Evolutionary conservation across 2,888 invertebrate species (phyloP).

Genomic region (Agrotis ipsilon): DNA sequence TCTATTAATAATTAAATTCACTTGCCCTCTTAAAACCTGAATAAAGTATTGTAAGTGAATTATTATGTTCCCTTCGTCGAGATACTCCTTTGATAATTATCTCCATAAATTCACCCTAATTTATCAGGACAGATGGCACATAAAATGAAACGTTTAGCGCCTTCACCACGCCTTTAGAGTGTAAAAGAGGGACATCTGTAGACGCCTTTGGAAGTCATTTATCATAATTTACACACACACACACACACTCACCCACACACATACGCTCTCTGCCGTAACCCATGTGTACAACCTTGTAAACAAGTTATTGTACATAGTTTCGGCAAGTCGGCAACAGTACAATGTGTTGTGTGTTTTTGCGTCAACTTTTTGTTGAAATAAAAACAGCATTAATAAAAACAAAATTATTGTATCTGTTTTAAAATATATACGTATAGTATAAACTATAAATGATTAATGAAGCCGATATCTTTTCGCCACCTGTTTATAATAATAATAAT

Average conservation of each 20-base stretch:
- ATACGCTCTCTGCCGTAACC: background rate
- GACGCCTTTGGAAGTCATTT: conserved; percentile 32
- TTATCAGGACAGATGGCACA: conserved; percentile 6
- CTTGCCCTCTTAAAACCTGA: background rate
- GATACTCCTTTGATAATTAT: background rate
- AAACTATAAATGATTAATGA: no score
- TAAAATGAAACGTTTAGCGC: conserved; percentile 13
- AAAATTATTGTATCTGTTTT: no score
- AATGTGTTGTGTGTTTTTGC: background rate
- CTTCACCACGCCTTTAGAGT: background rate
- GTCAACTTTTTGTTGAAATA: background rate
- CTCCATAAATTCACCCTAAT: conserved; percentile 12
- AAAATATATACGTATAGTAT: no score
- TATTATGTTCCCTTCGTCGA: background rate
- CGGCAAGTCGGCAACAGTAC: background rate
- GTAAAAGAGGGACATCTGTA: conserved; percentile 31
- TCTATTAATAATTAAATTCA: no score
- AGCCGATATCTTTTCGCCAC: no score
- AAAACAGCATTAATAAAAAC: no score
- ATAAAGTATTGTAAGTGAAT: background rate
- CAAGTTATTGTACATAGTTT: background rate
- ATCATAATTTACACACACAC: conserved; percentile 51
- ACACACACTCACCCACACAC: background rate
- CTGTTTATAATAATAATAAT: no score
- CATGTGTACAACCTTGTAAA: background rate